Base-by-base conservation (phyloP, 2,888 invertebrate species). In the Loripinus fragilis region DNA sequence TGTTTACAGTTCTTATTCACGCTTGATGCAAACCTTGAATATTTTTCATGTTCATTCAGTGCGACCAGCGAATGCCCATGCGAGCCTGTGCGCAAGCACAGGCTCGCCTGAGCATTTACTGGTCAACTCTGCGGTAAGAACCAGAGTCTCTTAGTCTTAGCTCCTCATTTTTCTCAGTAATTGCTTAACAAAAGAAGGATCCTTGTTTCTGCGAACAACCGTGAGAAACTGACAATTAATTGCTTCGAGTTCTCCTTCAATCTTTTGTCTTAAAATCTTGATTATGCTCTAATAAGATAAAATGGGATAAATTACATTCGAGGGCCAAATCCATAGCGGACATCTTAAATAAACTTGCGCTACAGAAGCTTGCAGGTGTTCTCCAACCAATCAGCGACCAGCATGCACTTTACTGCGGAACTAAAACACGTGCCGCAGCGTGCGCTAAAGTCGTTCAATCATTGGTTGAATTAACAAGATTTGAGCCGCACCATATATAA, bases 321-420 rank as follows among this genome's bases (percentile, higher is more conserved):
- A 60, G 60, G 33, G 33, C 33, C 3, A 33, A 60, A 60, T 33
- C 60, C 60, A 60, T 60, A 5, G 30, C 33, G 33, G 60, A 30
- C 60, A 60, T 60, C 60, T 60, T 52, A 33, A 28, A 23, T 33
- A 60, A 60, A 60, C 60, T 33, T 60, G 60, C 30, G 48, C 48
- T 28, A 3, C 12, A 25, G 48, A 69, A 42, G 20, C 20, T 64
- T 76, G 82, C 82, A 82, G 82, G 82, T 82, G 82, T 74, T 74
- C 78, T 68, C 67, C 52, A 65, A 30, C 78, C 79, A 79, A 77
- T 79, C 68, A 76, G 74, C 74, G 50, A 65, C n/a, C 66, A 48
- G 35, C 66, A 70, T 65, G 79, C 69, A 74, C 76, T 82, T 82
- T 68, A 76, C 76, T 71, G 74, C 76, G 70, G 68, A 65, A 74